phyloP scores from a whole-genome alignment of 2,888 invertebrate species.

The Sipunculus nudus region DNA sequence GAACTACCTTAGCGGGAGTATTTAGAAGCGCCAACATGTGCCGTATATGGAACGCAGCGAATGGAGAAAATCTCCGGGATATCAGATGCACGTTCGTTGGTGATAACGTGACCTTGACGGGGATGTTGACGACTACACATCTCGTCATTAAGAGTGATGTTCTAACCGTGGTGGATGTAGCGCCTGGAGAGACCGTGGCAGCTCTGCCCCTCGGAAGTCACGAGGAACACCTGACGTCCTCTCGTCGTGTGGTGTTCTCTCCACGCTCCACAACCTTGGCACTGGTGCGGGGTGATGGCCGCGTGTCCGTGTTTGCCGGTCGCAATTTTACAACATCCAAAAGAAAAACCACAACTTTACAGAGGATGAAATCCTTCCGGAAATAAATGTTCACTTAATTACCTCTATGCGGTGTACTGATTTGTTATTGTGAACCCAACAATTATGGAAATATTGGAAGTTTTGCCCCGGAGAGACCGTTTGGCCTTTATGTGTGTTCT shows the following conservation, averaged over 20 bases:
- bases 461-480: too few species aligned
- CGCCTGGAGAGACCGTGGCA: slow-evolving; percentile 21
- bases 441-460: too few species aligned
- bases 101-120: slow-evolving; percentile 26
- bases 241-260: slow-evolving; percentile 10
- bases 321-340: slow-evolving; percentile 27
- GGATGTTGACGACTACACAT: slow-evolving; percentile 41
- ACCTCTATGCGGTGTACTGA: too few species aligned
- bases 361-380: slow-evolving; percentile 36
- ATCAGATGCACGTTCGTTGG: neutral
- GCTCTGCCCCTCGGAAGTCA: slow-evolving; percentile 20
- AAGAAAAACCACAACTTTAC: slow-evolving; percentile 30
- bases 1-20: slow-evolving; percentile 37
- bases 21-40: slow-evolving; percentile 9
- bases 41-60: slow-evolving; percentile 39
- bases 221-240: slow-evolving; percentile 7
- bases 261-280: too few species aligned
- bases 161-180: slow-evolving; percentile 30
- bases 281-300: too few species aligned
- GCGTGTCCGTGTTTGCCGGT: too few species aligned
- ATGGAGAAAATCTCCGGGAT: slow-evolving; percentile 37
- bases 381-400: too few species aligned
- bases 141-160: slow-evolving; percentile 23
- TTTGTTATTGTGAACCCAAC: too few species aligned
- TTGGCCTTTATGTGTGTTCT: too few species aligned